These are phyloP conservation scores for Phania funesta DNA, from an alignment of 2,888 invertebrate genomes.

Conservation along the genomic window DNA sequence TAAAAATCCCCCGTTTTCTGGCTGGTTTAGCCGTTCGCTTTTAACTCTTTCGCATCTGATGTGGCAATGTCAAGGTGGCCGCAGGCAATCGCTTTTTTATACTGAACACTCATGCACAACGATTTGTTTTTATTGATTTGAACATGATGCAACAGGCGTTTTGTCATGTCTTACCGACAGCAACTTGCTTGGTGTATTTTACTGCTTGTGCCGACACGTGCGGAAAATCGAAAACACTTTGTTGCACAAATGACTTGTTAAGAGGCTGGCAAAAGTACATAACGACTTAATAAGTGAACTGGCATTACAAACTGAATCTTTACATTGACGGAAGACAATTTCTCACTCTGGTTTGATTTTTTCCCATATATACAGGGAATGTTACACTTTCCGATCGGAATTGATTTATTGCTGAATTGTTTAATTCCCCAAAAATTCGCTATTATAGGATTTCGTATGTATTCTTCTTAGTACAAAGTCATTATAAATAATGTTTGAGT, in stretches of 20 bases:
- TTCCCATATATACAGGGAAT: too few relatives aligned
- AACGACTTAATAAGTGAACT: neutral
- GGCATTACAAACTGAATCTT: neutral
- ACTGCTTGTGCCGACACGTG: constrained; percentile 37
- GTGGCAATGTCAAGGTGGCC: constrained; percentile 49
- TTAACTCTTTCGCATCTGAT: neutral
- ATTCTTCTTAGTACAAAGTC: too few relatives aligned
- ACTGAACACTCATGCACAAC: constrained; percentile 24
- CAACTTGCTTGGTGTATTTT: constrained; percentile 1
- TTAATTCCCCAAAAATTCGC: too few relatives aligned
- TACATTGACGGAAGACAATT: too few relatives aligned
- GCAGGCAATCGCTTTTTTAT: neutral
- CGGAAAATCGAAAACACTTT: constrained; percentile 21
- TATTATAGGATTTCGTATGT: too few relatives aligned
- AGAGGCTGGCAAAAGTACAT: neutral
- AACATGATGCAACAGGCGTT: constrained; percentile 50
- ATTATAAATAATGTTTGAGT: too few relatives aligned
- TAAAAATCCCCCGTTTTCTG: constrained; percentile 7
- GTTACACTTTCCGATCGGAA: too few relatives aligned
- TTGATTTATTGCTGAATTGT: too few relatives aligned
- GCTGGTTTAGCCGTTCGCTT: neutral
- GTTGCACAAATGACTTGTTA: constrained; percentile 39
- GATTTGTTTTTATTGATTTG: constrained; percentile 43
- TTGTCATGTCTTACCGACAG: neutral
- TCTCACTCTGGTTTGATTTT: too few relatives aligned